Evolutionary conservation across 2,888 invertebrate species (phyloP), one percentile per base, ranked within the genome.

Genomic region (Cheilosia scutellata): DNA sequence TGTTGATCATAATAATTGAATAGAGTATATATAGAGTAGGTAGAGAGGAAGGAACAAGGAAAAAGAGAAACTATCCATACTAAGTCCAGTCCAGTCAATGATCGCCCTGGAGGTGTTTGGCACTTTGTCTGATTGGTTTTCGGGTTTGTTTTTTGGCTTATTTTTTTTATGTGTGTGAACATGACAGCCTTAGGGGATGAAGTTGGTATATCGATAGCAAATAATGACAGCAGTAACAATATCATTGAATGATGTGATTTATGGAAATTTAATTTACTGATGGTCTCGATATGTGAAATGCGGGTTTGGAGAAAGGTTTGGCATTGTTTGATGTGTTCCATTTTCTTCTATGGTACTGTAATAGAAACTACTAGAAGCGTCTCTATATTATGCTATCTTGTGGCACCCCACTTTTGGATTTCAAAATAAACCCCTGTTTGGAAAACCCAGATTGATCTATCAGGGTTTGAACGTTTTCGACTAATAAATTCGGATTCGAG

Each of bases 1-100:
- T 62, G 53, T 82, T 58, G 71, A 42, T 53, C 65, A 60, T 82
- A 60, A 55, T 82, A 60, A 82, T 82, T 76, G 71, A 82, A 82
- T 82, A 29, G 49, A 42, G 33, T 29, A n/a, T 11, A 11, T 11
- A 33, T 9, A 42, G 33, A 5, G 16, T 37, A 0, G 16, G 16
- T 37, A 0, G 16, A 20, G 53, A 7, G 27, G 40, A 5, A 9
- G 37, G 9, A 13, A 27, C 4, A 13, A 51, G 29, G 27, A 11
- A 16, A 68, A 70, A 70, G 37, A 51, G 72, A 58, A 79, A 77
- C 77, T 55, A n/a, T 31, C 55, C 62, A 31, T 31, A 75, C n/a
- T 25, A 37, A 29, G 33, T 20, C 20, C 1, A 20, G 20, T 20
- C 20, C 42, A 70, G 40, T 27, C 47, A 47, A 44, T 47, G 47